Conservation (phyloP, 2,113 vertebrate genomes). For the Podarcis raffonei region DNA sequence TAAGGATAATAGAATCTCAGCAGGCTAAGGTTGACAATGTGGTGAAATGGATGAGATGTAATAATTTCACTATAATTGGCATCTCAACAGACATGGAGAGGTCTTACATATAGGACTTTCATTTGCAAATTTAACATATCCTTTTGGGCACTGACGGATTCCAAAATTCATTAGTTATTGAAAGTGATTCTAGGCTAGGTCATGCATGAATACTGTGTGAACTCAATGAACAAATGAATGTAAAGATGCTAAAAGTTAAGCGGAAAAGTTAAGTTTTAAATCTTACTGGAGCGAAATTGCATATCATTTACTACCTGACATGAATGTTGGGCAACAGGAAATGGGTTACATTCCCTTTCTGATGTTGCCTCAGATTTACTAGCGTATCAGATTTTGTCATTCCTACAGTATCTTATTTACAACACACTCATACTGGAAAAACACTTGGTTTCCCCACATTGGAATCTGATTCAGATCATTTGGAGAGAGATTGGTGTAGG, state of each 20-base stretch:
- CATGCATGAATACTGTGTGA: neutral
- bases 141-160: neutral
- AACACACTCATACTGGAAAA: neutral
- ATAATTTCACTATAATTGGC: neutral
- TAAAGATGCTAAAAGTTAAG: conserved; percentile 9
- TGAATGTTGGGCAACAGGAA: neutral
- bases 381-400: neutral
- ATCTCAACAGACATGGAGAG: neutral
- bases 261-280: conserved; percentile 1
- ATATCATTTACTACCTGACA: neutral
- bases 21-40: neutral
- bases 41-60: neutral
- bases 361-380: neutral
- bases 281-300: neutral
- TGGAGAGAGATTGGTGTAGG: too few species aligned
- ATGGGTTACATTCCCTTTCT: neutral
- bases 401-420: neutral
- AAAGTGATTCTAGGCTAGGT: neutral
- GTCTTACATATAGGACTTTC: neutral
- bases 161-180: neutral
- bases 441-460: neutral
- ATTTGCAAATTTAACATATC: neutral
- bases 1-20: neutral
- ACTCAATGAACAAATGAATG: neutral
- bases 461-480: neutral